Evolutionary conservation across 2,797 vertebrate species (phyloP).

Genomic region (Momotus momota): DNA sequence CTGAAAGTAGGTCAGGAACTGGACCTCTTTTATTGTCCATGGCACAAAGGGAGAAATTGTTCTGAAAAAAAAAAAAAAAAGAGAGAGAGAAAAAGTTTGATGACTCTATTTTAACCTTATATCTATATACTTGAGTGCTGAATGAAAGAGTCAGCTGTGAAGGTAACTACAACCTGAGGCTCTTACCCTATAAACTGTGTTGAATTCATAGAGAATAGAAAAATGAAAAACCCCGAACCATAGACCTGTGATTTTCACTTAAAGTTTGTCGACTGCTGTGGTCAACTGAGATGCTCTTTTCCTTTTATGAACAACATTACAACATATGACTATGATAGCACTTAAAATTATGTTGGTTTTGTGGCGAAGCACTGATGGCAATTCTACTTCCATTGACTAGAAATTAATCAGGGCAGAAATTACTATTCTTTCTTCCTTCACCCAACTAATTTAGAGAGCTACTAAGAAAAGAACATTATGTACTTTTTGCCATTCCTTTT

Average conservation of each 20-base stretch:
- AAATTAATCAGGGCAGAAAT: conserved; percentile 11
- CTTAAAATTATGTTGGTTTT: conserved; percentile 28
- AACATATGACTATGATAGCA: not conserved
- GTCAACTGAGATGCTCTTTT: conserved; percentile 2
- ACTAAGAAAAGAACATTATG: not conserved
- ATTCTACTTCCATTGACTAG: conserved; percentile 1
- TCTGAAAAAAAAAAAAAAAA: not conserved
- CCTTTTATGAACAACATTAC: not conserved
- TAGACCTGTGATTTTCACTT: not conserved
- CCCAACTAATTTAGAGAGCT: not conserved
- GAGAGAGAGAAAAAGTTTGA: not conserved
- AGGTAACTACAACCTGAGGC: not conserved
- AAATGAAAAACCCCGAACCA: not conserved
- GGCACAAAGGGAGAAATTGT: not conserved
- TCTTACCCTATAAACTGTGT: not conserved
- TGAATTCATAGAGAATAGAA: not conserved
- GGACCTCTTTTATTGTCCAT: not conserved
- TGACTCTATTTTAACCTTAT: not conserved
- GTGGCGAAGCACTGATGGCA: not conserved
- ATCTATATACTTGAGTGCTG: not conserved
- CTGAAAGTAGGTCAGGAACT: not conserved
- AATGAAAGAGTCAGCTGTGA: not conserved
- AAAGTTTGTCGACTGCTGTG: not conserved
- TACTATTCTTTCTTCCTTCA: conserved; percentile 6
- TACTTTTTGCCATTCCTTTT: not conserved